Base-by-base conservation (phyloP, 1,140 invertebrate genomes). In the Leucophenga varia region DNA sequence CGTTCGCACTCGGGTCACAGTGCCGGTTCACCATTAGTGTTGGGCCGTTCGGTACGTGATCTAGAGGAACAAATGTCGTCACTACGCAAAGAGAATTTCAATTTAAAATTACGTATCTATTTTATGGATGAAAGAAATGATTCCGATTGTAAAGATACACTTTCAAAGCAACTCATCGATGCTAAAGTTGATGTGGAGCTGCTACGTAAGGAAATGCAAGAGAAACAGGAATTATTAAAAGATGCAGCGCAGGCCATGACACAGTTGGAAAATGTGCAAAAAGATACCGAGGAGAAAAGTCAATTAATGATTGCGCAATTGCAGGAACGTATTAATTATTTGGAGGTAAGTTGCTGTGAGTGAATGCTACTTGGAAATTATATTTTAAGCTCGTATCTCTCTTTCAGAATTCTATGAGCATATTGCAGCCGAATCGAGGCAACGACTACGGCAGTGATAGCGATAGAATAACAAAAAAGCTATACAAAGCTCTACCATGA, bases 51-150 rank as follows among this genome's bases (percentile, higher is more conserved):
- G 2, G 88, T 95, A 80, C 93, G 93, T 55, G 92, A 95, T 54
- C 90, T 91, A 64, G 92, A 96, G 64, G 90, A 95, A 74, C 88
- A 93, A 69, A 76, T 94, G 42, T 83, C 84, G 16, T 78, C 81
- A 12, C 76, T 95, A 35, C 85, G 88, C 49, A 94, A 94, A 64
- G 93, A 95, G 67, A 95, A 95, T 75, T 96, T 95, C 64, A 90
- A 92, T 74, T 77, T 95, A 1, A 95, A 95, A 74, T 76, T 95
- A 36, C 80, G 91, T 19, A 89, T 96, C 48, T 95, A 93, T 76
- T 91, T 94, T 70, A 78, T 95, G 38, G 91, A 96, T 72, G 92
- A 95, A 75, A 58, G 55, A 31, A 59, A 54, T 1, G 37, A 40
- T 6, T 40, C 51, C 12, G 43, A 49, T n/a, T 19, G 58, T 2